Conservation (phyloP, 1,140 invertebrate species). For the Macrotrachela quadricornifera region DNA sequence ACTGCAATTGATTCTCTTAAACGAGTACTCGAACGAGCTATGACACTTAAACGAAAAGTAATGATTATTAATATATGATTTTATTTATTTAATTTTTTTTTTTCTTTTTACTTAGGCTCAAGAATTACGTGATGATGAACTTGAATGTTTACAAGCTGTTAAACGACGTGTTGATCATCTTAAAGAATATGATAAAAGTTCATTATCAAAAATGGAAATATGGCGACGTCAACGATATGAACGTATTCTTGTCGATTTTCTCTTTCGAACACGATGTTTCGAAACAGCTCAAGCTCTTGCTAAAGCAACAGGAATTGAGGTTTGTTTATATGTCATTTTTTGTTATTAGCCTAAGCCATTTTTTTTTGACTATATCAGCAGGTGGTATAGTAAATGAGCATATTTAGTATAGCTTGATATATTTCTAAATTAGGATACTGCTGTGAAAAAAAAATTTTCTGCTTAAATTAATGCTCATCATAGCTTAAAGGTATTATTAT, state of each 20-base stretch:
- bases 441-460: too few relatives aligned
- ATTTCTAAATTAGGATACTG: too few relatives aligned
- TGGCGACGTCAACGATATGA: slow-evolving; percentile 68
- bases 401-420: too few relatives aligned
- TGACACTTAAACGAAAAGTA: slow-evolving; percentile 71
- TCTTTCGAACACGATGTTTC: slow-evolving; percentile 81
- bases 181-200: slow-evolving; percentile 44
- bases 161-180: slow-evolving; percentile 75
- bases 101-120: too few relatives aligned
- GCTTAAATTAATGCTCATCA: too few relatives aligned
- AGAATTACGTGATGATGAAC: slow-evolving; percentile 69
- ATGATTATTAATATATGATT: slow-evolving; percentile 41
- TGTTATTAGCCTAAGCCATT: too few relatives aligned
- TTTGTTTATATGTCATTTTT: too few relatives aligned
- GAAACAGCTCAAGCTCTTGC: slow-evolving; percentile 62
- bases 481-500: too few relatives aligned
- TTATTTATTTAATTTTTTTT: too few relatives aligned
- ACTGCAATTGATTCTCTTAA: slow-evolving; percentile 24
- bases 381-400: too few relatives aligned
- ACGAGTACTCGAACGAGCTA: slow-evolving; percentile 65
- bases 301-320: slow-evolving; percentile 51
- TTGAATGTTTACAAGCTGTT: slow-evolving; percentile 59
- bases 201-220: background rate
- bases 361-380: too few relatives aligned
- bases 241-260: slow-evolving; percentile 83